Evolutionary conservation across 2,113 vertebrate species (phyloP), one percentile per base, ranked within the genome.

Genomic region (Seriola dumerili): DNA sequence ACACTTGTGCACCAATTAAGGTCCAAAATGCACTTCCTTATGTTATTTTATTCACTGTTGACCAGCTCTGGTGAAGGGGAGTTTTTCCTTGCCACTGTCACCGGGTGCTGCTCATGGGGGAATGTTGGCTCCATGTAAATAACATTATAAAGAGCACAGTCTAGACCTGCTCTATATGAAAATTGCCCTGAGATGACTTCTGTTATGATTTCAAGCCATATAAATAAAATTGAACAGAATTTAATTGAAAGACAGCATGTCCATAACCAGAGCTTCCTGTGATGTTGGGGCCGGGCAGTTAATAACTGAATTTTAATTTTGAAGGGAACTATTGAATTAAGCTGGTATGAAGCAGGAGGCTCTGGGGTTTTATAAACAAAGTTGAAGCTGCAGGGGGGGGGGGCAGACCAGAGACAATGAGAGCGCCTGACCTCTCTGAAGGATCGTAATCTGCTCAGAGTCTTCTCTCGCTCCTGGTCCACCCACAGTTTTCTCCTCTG

Each of bases 401-500:
- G 50, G 38, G 62, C 14, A 25, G 46, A 62, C 66, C 4, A 32
- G 54, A 81, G 59, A 50, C 42, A 29, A 32, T 44, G 72, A 67
- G 78, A 32, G 58, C 62, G 72, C 91, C 95, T 95, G 86, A 96
- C 98, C 96, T 97, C 96, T 92, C 96, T 97, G 92, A 97, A 99
- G 44, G 96, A 93, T 86, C 96, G 95, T 80, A 99, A 93, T 86
- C 98, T 95, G 55, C 95, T 96, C 83, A 99, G 95, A 2, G 98
- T 98, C 91, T 97, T 99, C 85, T 98, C 96, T 61, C 97, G 95
- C 92, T 99, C 97, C 75, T 94, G 93, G 90, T 96, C 96, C 89
- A 99, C 96, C 97, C 97, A 99, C 70, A 96, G 93, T 85, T 97
- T 97, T 86, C 96, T 97, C 95, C 92, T 96, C 87, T 96, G 94